Evolutionary conservation across 2,113 vertebrate species (phyloP).

Genomic region (Blennius ocellaris): DNA sequence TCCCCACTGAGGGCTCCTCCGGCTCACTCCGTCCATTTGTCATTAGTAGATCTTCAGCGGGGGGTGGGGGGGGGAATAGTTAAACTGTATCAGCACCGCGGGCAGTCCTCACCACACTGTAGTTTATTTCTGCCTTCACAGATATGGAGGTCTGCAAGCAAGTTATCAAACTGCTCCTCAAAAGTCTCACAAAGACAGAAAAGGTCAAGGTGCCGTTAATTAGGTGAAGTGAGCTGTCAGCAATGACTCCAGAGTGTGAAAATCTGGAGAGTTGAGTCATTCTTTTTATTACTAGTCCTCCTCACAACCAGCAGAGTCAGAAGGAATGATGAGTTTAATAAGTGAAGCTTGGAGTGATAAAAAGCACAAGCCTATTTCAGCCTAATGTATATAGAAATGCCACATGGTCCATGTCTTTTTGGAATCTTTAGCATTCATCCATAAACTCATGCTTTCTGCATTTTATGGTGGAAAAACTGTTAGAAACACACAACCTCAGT

Average conservation of each 20-base stretch:
- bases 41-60: slow-evolving; percentile 58
- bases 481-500: too few species aligned
- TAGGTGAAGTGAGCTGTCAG: neutral
- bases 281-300: neutral
- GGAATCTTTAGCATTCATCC: too few species aligned
- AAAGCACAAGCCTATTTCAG: too few species aligned
- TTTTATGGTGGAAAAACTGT: too few species aligned
- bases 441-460: too few species aligned
- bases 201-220: neutral
- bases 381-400: too few species aligned
- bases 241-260: neutral
- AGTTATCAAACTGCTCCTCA: neutral
- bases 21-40: slow-evolving; percentile 60
- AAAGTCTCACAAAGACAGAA: neutral
- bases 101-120: neutral
- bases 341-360: too few species aligned
- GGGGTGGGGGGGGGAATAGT: neutral
- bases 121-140: too few species aligned
- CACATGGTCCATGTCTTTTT: too few species aligned
- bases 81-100: slow-evolving; percentile 5
- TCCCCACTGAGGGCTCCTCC: slow-evolving; percentile 46
- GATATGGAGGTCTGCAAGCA: neutral
- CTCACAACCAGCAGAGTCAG: neutral
- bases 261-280: too few species aligned
- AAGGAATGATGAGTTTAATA: too few species aligned